Conservation (phyloP, 2,113 vertebrate genomes). For the Phodopus roborovskii region DNA sequence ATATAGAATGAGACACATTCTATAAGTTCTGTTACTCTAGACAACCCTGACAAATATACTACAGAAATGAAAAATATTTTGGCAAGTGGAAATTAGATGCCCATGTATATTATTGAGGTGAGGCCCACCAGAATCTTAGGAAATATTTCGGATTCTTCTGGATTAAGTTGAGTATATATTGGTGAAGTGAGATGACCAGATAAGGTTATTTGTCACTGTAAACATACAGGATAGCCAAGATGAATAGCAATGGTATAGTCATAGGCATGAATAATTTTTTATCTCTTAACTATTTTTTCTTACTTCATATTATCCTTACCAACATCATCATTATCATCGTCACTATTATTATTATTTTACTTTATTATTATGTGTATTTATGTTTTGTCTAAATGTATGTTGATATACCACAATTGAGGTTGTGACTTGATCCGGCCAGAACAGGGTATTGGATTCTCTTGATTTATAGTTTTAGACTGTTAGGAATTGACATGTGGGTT, state of each 20-base stretch:
- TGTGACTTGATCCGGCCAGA: background rate
- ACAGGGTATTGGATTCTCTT: background rate
- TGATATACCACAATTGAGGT: background rate
- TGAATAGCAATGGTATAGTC: background rate
- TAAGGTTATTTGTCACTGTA: background rate
- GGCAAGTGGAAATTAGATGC: background rate
- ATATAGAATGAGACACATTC: background rate
- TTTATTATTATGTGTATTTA: background rate
- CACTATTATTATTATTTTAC: too few relatives aligned
- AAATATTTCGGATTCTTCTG: background rate
- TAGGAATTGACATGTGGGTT: background rate
- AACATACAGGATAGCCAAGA: background rate
- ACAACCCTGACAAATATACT: background rate
- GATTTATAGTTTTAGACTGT: background rate
- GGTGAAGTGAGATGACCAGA: background rate
- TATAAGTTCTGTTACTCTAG: background rate
- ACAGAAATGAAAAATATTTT: background rate
- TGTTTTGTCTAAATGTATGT: background rate
- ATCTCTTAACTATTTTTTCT: background rate
- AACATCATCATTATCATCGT: background rate
- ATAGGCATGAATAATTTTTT: background rate
- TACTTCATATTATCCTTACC: background rate
- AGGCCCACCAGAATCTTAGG: background rate
- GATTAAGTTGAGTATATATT: accelerated
- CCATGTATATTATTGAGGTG: background rate